Evolutionary conservation across 1,140 invertebrate species (phyloP), one percentile per base, ranked within the genome.

Genomic region (Orchesella cincta): DNA sequence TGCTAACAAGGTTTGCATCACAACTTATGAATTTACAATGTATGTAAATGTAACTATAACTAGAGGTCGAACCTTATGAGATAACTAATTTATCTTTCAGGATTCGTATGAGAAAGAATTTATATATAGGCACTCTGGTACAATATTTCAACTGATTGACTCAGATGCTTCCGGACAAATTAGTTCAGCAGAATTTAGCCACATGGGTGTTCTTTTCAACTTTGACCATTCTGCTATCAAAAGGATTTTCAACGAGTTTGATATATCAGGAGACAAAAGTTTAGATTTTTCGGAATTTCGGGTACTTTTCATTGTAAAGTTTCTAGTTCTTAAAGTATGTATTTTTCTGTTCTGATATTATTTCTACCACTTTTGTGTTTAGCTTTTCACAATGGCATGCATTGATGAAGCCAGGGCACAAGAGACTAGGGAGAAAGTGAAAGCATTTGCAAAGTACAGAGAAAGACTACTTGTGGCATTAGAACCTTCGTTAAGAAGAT

Each of bases 131-230:
- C 84, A 85, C 74, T 83, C 83, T 20, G 78, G 79, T 52, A 84
- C 82, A 46, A 83, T 84, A n/a, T 85, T 85, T 75, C 81, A 83
- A 31, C 72, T 85, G 33, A 76, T 85, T 72, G 84, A 85, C 73
- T 78, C 81, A 33, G 84, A 85, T 75, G 79, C 76, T 28, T 85
- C 84, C 16, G 84, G 83, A 34, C 70, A 81, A 26, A 80, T 85
- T 1, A 83, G 80, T 16, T 76, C 64, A 12, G 77, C 80, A 33
- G 84, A 85, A 73, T 85, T 85, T 72, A 75, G 74, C 31, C 81
- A 79, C 52, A 83, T 84, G 75, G 84, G 84, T 33, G 83, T 85
- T 70, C 62, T 85, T 1, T 85, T 84, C 70, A 85, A 85, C 75
- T 83, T 85, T 73, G 79, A 82, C 51, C 26, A 74, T 20, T 75